Percentiles rank a stretch among this genome's conserved stretches.
phyloP scores from a whole-genome alignment of 2,113 vertebrate genomes.

The Henicopernis longicauda region DNA sequence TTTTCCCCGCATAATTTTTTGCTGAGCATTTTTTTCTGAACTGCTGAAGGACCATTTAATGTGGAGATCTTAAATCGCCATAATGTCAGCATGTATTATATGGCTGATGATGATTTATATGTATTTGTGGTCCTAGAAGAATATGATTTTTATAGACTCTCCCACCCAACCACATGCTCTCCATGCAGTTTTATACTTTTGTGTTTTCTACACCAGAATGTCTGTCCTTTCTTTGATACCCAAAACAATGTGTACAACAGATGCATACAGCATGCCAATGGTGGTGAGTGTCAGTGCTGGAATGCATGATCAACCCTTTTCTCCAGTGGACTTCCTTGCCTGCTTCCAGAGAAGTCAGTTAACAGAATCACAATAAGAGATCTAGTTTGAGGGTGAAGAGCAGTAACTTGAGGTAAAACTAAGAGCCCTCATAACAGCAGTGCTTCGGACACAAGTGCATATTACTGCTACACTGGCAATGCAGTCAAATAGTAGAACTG shows the following conservation, averaged over 20 bases:
- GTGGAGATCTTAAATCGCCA: not conserved
- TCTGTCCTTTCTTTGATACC: not conserved
- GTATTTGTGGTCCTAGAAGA: not conserved
- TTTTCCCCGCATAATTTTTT: fast-evolving
- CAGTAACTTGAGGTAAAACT: not conserved
- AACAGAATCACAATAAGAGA: not conserved
- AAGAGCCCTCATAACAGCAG: not conserved
- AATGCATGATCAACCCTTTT: not conserved
- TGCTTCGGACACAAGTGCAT: not conserved
- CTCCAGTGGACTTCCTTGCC: not conserved
- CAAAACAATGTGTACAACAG: not conserved
- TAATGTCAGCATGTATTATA: not conserved
- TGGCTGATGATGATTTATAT: not conserved
- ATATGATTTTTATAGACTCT: not conserved
- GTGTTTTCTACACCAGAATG: not conserved
- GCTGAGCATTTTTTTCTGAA: not conserved
- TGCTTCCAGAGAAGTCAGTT: not conserved
- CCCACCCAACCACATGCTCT: not conserved
- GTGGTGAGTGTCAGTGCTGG: not conserved
- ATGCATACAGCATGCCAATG: not conserved
- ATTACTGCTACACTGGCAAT: not conserved
- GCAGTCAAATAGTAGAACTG: not conserved
- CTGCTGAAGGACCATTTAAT: not conserved
- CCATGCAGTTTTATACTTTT: not conserved
- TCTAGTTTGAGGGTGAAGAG: not conserved